Evolutionary conservation across 1,140 invertebrate genomes (phyloP), one percentile per base, ranked within the genome.

Genomic region (Macrobrachium rosenbergii): DNA sequence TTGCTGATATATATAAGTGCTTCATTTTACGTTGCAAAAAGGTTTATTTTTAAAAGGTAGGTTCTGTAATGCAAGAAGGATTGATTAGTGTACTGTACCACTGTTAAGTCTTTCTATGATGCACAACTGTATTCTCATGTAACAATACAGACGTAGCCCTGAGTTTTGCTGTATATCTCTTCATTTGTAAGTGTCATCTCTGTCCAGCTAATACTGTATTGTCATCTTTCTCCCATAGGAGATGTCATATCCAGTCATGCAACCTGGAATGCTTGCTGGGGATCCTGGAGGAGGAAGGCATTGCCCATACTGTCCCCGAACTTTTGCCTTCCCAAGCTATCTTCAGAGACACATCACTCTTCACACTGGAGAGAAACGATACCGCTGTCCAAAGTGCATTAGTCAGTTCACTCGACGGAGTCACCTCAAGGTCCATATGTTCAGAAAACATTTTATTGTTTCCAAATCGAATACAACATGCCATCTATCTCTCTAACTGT

Each of bases 331-430:
- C 69, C 90, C 90, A 43, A 88, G 88, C 63, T 87, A 90, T 60
- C 80, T 90, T 23, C 82, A 88, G 62, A 73, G 89, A 14, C 90
- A 91, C 79, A 37, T 90, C 63, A 82, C 87, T 17, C 82, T 88
- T n/a, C 90, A 91, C 82, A 90, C 90, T 12, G 92, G 92, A 17
- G 92, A 92, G 69, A 91, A 92, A 73, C 89, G 89, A 19, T 92
- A 92, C 88, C 73, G 90, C 45, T 92, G 92, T 83, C 79, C 89
- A 0, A 88, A 87, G 45, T 90, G 89, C 83, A 75, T 52, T 45
- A 87, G 87, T 23, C 83, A 83, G 16, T 90, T 89, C 81, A 90
- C 83, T 7, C 86, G 82, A 16, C 82, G 89, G 52, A 69, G 75
- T 52, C 88, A 88, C 79, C 82, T 90, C 28, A 83, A 77, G 82